phyloP scores from a whole-genome alignment of 2,888 invertebrate genomes.

The Pristionchus arcanus region DNA sequence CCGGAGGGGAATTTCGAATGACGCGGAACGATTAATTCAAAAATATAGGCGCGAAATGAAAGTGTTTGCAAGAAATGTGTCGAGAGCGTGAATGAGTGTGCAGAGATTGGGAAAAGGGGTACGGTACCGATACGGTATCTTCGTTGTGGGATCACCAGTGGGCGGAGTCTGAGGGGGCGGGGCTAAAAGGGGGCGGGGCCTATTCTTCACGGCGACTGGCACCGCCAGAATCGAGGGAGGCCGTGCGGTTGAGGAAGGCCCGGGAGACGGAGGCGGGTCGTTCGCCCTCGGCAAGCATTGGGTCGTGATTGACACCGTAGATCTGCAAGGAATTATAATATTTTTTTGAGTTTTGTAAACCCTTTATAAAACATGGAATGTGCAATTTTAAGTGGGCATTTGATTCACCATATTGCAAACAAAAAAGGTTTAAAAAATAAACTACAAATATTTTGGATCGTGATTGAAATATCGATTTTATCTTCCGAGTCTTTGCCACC shows the following conservation, averaged over 20 bases:
- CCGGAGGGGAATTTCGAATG: not conserved
- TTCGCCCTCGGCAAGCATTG: constrained; percentile 78
- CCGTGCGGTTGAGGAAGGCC: constrained; percentile 76
- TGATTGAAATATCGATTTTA: too few relatives aligned
- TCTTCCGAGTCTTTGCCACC: too few relatives aligned
- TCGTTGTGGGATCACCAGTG: not conserved
- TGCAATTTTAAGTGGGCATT: too few relatives aligned
- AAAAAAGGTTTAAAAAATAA: too few relatives aligned
- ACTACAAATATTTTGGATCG: too few relatives aligned
- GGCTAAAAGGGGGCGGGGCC: constrained; percentile 23
- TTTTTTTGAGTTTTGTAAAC: too few relatives aligned
- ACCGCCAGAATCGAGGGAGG: constrained; percentile 77
- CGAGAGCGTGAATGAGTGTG: not conserved
- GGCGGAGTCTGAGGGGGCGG: constrained; percentile 6
- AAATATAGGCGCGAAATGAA: not conserved
- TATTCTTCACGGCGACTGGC: constrained; percentile 34
- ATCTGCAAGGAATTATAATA: constrained; percentile 84
- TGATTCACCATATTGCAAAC: too few relatives aligned
- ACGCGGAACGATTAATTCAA: not conserved
- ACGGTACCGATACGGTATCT: not conserved
- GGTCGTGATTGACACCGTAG: constrained; percentile 88
- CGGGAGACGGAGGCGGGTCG: constrained; percentile 76
- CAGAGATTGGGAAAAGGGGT: not conserved
- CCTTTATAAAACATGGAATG: too few relatives aligned
- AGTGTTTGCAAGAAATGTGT: not conserved